Evolutionary conservation across 2,113 vertebrate genomes (phyloP).

Genomic region (Perca flavescens): DNA sequence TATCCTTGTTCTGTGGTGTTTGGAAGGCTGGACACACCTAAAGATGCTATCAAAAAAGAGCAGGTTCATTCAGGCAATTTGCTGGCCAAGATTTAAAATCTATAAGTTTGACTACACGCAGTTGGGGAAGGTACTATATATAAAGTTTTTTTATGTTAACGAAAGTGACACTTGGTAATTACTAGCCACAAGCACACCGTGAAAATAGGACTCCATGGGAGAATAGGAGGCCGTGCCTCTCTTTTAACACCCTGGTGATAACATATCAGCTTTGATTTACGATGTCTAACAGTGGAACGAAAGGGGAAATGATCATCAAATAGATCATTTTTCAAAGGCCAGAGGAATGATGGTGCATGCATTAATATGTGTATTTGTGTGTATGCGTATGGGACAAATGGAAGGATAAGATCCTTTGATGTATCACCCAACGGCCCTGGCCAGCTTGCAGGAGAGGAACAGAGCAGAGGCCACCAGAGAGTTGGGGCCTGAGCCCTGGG

Average conservation of each 20-base stretch:
- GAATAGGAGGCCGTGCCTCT: slow-evolving; percentile 15
- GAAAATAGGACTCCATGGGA: slow-evolving; percentile 3
- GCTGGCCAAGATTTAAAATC: slow-evolving; percentile 19
- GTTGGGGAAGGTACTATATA: not conserved
- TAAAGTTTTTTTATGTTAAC: slow-evolving; percentile 8
- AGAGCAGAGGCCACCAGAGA: slow-evolving; percentile 76
- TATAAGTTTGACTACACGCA: not conserved
- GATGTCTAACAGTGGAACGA: slow-evolving; percentile 53
- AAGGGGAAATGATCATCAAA: slow-evolving; percentile 81
- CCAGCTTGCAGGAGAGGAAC: slow-evolving; percentile 75
- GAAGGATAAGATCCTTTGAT: slow-evolving; percentile 79
- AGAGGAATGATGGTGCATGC: slow-evolving; percentile 45
- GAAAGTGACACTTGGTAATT: not conserved
- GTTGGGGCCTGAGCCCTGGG: slow-evolving; percentile 60
- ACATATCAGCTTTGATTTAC: slow-evolving; percentile 66
- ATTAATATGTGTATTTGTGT: slow-evolving; percentile 60
- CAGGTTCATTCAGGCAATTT: not conserved
- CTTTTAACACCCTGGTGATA: slow-evolving; percentile 20
- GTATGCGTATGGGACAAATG: slow-evolving; percentile 54
- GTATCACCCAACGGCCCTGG: slow-evolving; percentile 69
- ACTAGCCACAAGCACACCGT: not conserved
- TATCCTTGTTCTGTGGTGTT: slow-evolving; percentile 11
- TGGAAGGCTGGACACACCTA: not conserved
- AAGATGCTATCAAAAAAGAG: slow-evolving; percentile 8
- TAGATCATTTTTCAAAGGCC: slow-evolving; percentile 76